Evolutionary conservation across 2,113 vertebrate genomes (phyloP).

Genomic region (Ammodytes dubius): DNA sequence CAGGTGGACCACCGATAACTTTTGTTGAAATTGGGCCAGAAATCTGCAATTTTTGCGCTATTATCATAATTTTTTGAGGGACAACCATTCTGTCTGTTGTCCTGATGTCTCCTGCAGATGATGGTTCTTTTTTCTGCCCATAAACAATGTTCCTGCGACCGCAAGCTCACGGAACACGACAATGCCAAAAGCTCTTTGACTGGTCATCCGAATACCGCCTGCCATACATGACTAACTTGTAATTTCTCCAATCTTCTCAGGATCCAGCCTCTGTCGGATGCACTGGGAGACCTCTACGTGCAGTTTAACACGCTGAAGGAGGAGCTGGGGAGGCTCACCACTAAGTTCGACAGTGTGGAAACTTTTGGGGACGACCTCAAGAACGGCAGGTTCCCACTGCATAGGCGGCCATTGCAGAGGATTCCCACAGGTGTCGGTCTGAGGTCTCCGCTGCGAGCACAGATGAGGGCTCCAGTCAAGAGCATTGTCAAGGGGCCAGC

Average conservation of each 20-base stretch:
- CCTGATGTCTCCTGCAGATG: slow-evolving; percentile 54
- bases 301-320: slow-evolving; percentile 89
- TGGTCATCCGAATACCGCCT: neutral
- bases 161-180: neutral
- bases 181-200: slow-evolving; percentile 5
- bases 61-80: neutral
- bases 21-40: neutral
- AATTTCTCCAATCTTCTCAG: slow-evolving; percentile 67
- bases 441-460: slow-evolving; percentile 40
- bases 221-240: neutral
- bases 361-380: slow-evolving; percentile 85
- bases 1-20: neutral
- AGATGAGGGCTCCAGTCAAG: slow-evolving; percentile 36
- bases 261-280: slow-evolving; percentile 88
- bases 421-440: slow-evolving; percentile 26
- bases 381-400: slow-evolving; percentile 59
- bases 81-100: slow-evolving; percentile 22
- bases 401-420: slow-evolving; percentile 33
- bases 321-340: slow-evolving; percentile 83
- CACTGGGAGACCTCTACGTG: slow-evolving; percentile 87
- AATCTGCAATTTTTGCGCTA: neutral
- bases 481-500: slow-evolving; percentile 4
- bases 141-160: slow-evolving; percentile 14
- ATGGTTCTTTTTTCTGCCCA: slow-evolving; percentile 26
- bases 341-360: slow-evolving; percentile 86